Base-by-base conservation (phyloP, 1,140 invertebrate species). In the Episyrphus balteatus region DNA sequence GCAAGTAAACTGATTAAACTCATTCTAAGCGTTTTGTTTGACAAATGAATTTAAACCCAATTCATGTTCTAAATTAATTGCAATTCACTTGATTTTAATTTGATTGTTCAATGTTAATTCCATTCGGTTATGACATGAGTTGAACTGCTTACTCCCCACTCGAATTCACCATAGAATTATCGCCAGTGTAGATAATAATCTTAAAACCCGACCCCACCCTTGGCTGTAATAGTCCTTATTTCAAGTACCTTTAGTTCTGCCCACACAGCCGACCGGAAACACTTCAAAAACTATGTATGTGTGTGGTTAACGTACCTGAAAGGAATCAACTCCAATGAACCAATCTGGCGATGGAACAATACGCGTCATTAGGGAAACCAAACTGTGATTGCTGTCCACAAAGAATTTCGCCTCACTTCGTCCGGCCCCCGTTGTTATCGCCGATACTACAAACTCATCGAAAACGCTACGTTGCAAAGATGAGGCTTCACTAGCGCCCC, bases 271-370 rank as follows among this genome's bases (percentile, higher is more conserved):
- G 9, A 18, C n/a, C 33, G 13, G 12, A 37, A 13, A 17, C 2
- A 17, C 14, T 11, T 46, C 15, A 13, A 30, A 30, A 31, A 13
- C 44, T 26, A 7, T 15, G 17, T 45, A 36, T 37, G 8, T 26
- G 6, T 37, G 15, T 46, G 21, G 37, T 15, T 21, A n/a, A 32
- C 54, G 55, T 47, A 67, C 65, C 66, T 90, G 80, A 57, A 95
- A 84, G 48, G 84, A 86, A 68, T 92, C 90, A n/a, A 98, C 79
- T 39, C 95, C 95, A 37, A 98, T 82, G 70, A 95, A 97, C 95
- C 95, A 99, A 74, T 99, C 94, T 0, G 95, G 95, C 31, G 91
- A 96, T 13, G 95, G 95, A 50, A 91, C 80, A 70, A 93, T 88
- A 52, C 86, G 76, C 7, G 84, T 79, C 75, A 91, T 86, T 57